Base-by-base conservation (phyloP, 1,140 invertebrate genomes). In the Steinernema khuongi region DNA sequence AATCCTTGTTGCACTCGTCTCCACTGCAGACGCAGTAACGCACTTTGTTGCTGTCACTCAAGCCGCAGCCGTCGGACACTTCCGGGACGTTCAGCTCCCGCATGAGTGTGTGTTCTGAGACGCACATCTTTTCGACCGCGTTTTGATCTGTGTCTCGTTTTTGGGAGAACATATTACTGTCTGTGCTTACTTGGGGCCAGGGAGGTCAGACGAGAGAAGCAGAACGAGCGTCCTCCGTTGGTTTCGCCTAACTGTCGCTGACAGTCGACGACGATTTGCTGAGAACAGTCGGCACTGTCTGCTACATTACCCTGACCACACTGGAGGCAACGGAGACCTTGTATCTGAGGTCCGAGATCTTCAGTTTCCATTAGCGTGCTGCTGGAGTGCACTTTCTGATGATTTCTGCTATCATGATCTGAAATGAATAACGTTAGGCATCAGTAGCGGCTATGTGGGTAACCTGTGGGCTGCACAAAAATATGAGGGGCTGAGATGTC, bases 61-160 rank as follows among this genome's bases (percentile, higher is more conserved):
- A 72, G 18, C 67, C 69, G 30, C 76, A 81, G 26, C 78, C 76
- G 1, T 74, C 77, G 11, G 74, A 68, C 7, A 44, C 33, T 36
- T 78, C 73, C 14, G 66, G 68, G 26, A 22, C 26, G 11, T 69
- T 67, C 29, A 80, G 71, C 36, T 79, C 79, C 22, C 80, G 66
- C 2, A 78, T 18, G 18, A 79, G 36, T 28, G 67, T 74, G n/a
- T 31, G 73, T 70, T 79, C 77, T 14, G 75, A 68, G 11, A 77
- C 73, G 60, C 80, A 81, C 77, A 80, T 78, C 67, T 81, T 81
- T 69, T 81, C 80, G 31, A 81, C 66, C 4, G 66, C 80, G 41
- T 75, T 74, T 33, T 77, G 68, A 22, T 74, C 76, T 80, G 68
- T 0, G 1, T 7, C 11, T n/a, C 79, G 28, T n/a, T 71, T 68